A percentile compares a stretch with the other conserved stretches of the same genome.
Conservation (phyloP, 2,888 invertebrate species). For the Sympetrum striolatum region DNA sequence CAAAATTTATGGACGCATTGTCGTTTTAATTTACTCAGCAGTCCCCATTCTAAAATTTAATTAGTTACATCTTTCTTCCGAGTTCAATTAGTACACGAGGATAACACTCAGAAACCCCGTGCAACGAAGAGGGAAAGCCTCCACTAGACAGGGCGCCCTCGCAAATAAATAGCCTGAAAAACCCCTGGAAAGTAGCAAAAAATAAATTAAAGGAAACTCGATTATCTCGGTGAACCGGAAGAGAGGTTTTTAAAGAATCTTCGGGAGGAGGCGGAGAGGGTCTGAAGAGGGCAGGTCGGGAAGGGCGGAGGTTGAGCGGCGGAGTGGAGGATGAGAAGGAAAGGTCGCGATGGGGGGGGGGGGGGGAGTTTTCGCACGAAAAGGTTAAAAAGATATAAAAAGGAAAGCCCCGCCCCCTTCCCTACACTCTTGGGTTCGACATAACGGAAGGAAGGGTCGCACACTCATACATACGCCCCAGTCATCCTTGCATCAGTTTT, state of each 20-base stretch:
- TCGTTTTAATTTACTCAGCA: background rate
- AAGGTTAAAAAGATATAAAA: background rate
- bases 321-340: background rate
- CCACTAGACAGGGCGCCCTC: background rate
- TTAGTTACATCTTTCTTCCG: background rate
- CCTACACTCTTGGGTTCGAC: background rate
- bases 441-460: no score
- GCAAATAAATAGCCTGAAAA: background rate
- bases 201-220: background rate
- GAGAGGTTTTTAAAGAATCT: background rate
- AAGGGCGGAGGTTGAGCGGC: background rate
- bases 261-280: background rate
- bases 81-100: background rate
- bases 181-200: background rate
- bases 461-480: no score
- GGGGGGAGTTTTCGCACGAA: background rate
- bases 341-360: no score
- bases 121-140: background rate
- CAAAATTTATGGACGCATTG: no score
- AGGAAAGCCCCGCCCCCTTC: background rate
- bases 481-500: no score
- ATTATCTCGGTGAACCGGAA: background rate
- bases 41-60: background rate
- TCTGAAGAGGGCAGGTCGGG: background rate
- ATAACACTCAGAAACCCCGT: background rate